Base-by-base conservation (phyloP, 2,113 vertebrate species). In the Forbesichthys papilliferus region DNA sequence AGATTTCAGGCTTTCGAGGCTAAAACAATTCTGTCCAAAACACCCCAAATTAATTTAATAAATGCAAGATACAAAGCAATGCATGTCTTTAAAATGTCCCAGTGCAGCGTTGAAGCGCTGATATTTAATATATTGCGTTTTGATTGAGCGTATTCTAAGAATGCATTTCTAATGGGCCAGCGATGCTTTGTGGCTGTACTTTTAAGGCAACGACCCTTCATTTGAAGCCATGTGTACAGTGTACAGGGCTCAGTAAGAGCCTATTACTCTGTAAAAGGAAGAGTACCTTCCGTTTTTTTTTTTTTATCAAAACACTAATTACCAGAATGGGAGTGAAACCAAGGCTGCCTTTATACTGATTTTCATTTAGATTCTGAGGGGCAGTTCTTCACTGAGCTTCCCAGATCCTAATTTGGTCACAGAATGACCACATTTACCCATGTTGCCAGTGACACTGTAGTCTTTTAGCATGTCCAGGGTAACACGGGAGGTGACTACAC, bases 351-450 rank as follows among this genome's bases (percentile, higher is more conserved):
- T 79, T 82, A 47, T 75, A 61, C 76, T 61, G 34, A 11, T 14
- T 20, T 69, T 85, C 63, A 84, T 73, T 84, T 84, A 66, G 75
- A 80, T 82, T 71, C 77, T 75, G 77, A 66, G 81, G 78, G 61
- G n/a, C 65, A 58, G 54, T 56, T 52, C 62, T 48, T 63, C 20
- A 68, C 74, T 67, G 71, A 72, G 62, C 73, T 67, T 68, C 71
- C 63, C 66, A 57, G 66, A 73, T 48, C 56, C 69, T 67, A 71
- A 66, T 79, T 71, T 8, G 55, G 20, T 8, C 18, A 33, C 18
- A 57, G 55, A 57, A 11, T 18, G 55, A 36, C 57, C 20, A 13
- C 73, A 16, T 47, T 11, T 56, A 65, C 10, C 63, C 48, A 48
- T 62, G 76, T 73, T 74, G 33, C 36, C 60, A 36, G 27, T 58